These are phyloP conservation scores for Cephus cinctus DNA, from an alignment of 1,140 invertebrate genomes.

Conservation along the genomic window DNA sequence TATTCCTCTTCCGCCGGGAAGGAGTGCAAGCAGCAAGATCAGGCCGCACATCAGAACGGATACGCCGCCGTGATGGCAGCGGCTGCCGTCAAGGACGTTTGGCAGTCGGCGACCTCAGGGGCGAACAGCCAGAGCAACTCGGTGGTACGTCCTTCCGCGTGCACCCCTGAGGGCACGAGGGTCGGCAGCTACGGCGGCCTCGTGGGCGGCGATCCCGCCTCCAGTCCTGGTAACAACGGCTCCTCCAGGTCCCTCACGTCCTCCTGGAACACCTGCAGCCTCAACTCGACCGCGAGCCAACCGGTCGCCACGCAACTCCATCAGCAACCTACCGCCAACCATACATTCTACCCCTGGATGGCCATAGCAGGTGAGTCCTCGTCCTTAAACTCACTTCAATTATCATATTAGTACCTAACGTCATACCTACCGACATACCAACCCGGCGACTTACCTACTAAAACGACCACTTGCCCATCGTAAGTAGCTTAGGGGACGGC, in stretches of 20 bases:
- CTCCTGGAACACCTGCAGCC: slow-evolving; percentile 80
- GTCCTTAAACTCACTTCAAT: too few species aligned
- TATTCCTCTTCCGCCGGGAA: slow-evolving; percentile 59
- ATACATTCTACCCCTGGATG: slow-evolving; percentile 98
- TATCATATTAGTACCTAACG: too few species aligned
- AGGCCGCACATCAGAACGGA: slow-evolving; percentile 66
- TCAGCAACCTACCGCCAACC: slow-evolving; percentile 80
- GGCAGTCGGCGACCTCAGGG: slow-evolving; percentile 61
- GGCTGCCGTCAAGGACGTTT: slow-evolving; percentile 67
- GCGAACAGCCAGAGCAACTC: slow-evolving; percentile 65
- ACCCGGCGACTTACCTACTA: too few species aligned
- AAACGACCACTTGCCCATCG: too few species aligned
- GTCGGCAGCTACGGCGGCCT: slow-evolving; percentile 66
- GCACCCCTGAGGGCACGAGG: slow-evolving; percentile 77
- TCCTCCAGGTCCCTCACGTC: slow-evolving; percentile 64
- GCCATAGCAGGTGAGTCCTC: slow-evolving; percentile 95
- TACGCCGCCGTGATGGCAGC: slow-evolving; percentile 66
- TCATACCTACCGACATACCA: too few species aligned
- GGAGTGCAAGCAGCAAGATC: slow-evolving; percentile 66
- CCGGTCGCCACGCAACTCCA: slow-evolving; percentile 79
- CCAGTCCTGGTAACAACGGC: slow-evolving; percentile 71
- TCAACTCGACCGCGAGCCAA: slow-evolving; percentile 73
- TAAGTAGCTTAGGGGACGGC: too few species aligned
- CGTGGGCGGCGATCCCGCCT: slow-evolving; percentile 71
- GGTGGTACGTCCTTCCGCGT: slow-evolving; percentile 78